Percentiles rank a stretch among this genome's conserved stretches.
Conservation (phyloP, 2,113 vertebrate species). For the Ptilonorhynchus violaceus region DNA sequence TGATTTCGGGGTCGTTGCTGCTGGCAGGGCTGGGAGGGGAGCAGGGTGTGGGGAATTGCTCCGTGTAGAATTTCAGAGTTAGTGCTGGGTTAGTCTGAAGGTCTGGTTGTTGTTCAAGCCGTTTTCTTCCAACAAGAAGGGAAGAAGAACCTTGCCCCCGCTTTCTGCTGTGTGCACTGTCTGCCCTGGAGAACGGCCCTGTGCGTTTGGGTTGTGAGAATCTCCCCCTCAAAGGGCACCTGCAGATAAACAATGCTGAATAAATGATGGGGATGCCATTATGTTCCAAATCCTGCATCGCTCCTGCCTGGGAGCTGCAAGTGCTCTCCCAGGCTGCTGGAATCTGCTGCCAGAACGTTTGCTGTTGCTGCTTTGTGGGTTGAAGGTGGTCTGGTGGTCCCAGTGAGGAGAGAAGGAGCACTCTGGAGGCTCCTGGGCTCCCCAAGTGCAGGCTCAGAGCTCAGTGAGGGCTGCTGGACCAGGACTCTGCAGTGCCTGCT, state of each 20-base stretch:
- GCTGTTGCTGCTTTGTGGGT: neutral
- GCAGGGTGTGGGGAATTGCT: neutral
- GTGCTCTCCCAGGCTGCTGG: neutral
- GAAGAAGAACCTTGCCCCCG: neutral
- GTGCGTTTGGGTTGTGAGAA: neutral
- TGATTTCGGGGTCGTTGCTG: neutral
- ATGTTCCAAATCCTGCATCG: accelerated
- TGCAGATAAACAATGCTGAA: neutral
- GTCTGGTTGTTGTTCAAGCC: neutral
- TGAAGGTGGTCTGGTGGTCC: neutral
- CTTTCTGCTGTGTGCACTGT: neutral
- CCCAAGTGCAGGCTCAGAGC: neutral
- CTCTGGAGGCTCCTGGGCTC: neutral
- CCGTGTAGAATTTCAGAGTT: accelerated
- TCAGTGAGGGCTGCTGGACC: neutral
- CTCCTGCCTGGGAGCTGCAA: neutral
- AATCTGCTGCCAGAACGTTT: neutral
- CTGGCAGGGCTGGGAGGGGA: neutral
- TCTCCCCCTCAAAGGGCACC: neutral
- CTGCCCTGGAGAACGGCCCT: neutral
- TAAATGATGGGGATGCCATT: neutral
- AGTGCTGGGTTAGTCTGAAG: neutral
- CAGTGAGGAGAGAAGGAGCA: neutral
- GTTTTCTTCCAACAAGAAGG: neutral
- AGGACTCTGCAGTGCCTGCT: neutral